These are phyloP conservation scores for Chorisops tibialis DNA, from an alignment of 2,888 invertebrate genomes.

Conservation along the genomic window DNA sequence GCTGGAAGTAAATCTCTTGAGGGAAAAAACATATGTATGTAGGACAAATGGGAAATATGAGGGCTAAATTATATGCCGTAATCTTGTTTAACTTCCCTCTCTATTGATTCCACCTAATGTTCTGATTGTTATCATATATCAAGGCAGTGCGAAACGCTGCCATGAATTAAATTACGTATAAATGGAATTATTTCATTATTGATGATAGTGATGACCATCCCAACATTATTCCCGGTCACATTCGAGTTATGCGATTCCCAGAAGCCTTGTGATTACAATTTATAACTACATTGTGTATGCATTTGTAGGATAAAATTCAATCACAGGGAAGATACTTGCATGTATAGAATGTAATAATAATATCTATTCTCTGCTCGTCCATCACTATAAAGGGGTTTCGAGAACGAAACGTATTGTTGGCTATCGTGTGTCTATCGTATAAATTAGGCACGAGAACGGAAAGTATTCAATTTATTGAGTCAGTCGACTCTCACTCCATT, in stretches of 20 bases:
- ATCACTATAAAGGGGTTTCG: neutral
- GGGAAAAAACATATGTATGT: neutral
- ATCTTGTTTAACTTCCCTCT: neutral
- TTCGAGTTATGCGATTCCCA: neutral
- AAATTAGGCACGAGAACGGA: neutral
- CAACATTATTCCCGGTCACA: neutral
- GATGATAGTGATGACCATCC: neutral
- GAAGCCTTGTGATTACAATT: conserved; percentile 1
- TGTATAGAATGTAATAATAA: neutral
- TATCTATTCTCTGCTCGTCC: neutral
- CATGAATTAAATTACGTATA: conserved; percentile 18
- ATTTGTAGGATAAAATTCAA: conserved; percentile 10
- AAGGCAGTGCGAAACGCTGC: conserved; percentile 5
- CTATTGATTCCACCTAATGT: conserved; percentile 11
- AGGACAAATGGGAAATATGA: neutral
- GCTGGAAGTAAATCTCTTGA: neutral
- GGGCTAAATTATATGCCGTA: neutral
- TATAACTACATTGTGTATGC: conserved; percentile 3
- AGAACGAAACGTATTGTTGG: neutral
- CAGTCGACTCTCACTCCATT: neutral
- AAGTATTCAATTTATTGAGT: conserved; percentile 5
- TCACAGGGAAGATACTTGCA: neutral
- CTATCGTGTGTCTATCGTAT: too few species aligned
- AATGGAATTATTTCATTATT: conserved; percentile 19
- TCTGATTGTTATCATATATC: conserved; percentile 14